Evolutionary conservation across 2,113 vertebrate species (phyloP), one percentile per base, ranked within the genome.

Genomic region (Echinops telfairi): DNA sequence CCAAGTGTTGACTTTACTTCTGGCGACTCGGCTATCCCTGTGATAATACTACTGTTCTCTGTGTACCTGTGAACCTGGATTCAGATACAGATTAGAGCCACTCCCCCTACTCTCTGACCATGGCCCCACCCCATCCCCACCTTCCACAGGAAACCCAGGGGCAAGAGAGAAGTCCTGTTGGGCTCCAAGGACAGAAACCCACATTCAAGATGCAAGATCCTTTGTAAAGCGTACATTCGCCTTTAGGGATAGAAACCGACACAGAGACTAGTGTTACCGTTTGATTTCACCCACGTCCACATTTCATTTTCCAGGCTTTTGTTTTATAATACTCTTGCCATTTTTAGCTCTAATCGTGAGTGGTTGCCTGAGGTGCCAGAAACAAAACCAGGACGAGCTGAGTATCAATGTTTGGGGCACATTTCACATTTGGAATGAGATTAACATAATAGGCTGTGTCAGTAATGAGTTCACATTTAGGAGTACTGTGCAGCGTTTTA

Each of bases 341-440:
- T 77, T 78, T 91, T 92, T 89, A 87, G 79, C 91, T 92, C 25
- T 80, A 81, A 75, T 58, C 31, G 22, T 75, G n/a, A 88, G 27
- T 14, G 53, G 38, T 93, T 91, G 91, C 85, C 66, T 66, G 64
- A 91, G 85, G 89, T 95, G 19, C 38, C 77, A 85, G 62, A 82
- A 92, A 81, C 88, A 92, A 95, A 78, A 62, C 29, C 16, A 64
- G 77, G 75, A 89, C 87, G 40, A 93, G 36, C 76, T 91, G 81
- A 91, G 86, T 88, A 66, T 23, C 79, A 73, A 4, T 88, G 90
- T 93, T 86, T 90, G 83, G 77, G 87, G 88, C 43, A 88, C 11
- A 22, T 91, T 93, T 95, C 84, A 96, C 81, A 40, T 88, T 86
- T 91, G 87, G 79, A 87, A 79, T 76, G 68, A 92, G 82, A 81